Evolutionary conservation across 2,797 vertebrate genomes (phyloP).

Genomic region (Sebastes melanostomus): DNA sequence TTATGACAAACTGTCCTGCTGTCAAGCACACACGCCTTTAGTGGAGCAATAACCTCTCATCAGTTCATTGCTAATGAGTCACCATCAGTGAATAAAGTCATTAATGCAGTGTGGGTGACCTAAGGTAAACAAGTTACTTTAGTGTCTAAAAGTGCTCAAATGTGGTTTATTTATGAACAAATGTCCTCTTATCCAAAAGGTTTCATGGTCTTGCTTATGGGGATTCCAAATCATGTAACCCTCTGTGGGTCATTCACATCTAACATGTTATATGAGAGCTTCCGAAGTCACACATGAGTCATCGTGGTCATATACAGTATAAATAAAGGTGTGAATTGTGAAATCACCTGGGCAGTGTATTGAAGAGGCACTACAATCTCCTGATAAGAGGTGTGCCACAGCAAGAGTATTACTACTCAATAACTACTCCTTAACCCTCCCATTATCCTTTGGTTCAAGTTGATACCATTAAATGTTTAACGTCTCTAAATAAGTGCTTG

Average conservation of each 20-base stretch:
- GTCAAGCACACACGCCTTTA: slow-evolving; percentile 6
- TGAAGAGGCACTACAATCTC: neutral
- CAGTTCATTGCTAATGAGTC: slow-evolving; percentile 11
- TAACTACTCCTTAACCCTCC: neutral
- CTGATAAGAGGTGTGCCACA: slow-evolving; percentile 7
- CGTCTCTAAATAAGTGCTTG: no score
- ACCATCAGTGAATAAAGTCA: neutral
- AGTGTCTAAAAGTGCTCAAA: neutral
- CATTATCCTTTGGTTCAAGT: no score
- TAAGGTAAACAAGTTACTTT: neutral
- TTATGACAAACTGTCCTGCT: slow-evolving; percentile 41
- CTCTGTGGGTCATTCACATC: neutral
- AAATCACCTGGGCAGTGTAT: slow-evolving; percentile 6
- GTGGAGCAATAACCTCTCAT: slow-evolving; percentile 18
- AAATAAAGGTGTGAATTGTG: slow-evolving; percentile 14
- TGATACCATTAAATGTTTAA: no score
- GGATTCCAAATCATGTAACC: neutral
- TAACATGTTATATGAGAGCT: neutral
- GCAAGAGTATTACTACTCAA: neutral
- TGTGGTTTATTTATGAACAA: neutral
- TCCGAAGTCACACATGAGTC: slow-evolving; percentile 1
- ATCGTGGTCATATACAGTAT: neutral
- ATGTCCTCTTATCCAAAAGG: neutral
- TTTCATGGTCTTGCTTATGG: neutral
- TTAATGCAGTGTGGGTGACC: neutral